Conservation (phyloP, 2,797 vertebrate species). For the Aphelocoma californica region DNA sequence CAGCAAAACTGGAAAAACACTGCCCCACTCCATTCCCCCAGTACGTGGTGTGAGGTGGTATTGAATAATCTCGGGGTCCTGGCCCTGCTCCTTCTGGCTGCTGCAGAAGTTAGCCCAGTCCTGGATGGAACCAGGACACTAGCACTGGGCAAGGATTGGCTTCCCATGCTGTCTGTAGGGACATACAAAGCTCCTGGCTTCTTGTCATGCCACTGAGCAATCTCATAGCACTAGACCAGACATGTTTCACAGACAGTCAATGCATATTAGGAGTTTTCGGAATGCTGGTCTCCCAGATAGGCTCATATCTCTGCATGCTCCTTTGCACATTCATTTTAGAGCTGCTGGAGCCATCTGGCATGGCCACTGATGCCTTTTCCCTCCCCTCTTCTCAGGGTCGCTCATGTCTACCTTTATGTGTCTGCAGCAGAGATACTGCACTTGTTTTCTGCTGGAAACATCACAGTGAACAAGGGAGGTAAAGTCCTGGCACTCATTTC, state of each 20-base stretch:
- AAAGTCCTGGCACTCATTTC: not conserved
- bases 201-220: not conserved
- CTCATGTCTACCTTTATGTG: no score
- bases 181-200: not conserved
- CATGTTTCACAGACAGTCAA: not conserved
- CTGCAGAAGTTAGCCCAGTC: not conserved
- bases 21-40: not conserved
- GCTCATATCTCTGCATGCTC: not conserved
- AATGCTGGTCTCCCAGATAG: not conserved
- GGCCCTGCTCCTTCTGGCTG: not conserved
- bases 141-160: not conserved
- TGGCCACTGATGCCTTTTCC: not conserved
- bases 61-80: not conserved
- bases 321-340: not conserved
- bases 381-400: no score
- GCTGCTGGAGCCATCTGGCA: not conserved
- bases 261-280: not conserved
- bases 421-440: not conserved
- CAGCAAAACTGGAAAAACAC: not conserved
- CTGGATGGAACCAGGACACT: not conserved
- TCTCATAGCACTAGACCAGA: not conserved
- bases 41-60: not conserved
- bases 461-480: not conserved
- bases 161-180: not conserved
- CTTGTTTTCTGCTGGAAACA: not conserved